Conservation (phyloP, 2,113 vertebrate genomes). For the Pachycephala philippinensis region DNA sequence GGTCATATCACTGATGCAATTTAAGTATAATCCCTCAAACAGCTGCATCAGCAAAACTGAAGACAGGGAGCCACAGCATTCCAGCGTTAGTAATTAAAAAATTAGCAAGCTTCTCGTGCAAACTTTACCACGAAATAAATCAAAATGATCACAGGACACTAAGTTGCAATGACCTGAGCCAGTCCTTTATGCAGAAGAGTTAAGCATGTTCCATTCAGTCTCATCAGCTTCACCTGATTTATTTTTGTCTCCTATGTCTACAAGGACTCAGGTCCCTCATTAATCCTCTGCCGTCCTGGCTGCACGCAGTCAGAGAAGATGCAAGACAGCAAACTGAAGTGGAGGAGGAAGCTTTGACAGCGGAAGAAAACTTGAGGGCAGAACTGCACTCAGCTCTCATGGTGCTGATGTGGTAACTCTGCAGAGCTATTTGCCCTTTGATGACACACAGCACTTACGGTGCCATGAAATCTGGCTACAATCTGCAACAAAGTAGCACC, state of each 20-base stretch:
- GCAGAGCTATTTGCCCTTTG: neutral
- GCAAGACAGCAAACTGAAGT: neutral
- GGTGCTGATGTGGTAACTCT: neutral
- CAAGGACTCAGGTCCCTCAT: neutral
- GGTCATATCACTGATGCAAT: neutral
- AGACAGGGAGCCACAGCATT: neutral
- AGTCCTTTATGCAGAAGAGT: neutral
- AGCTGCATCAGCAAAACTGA: neutral
- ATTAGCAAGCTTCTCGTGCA: neutral
- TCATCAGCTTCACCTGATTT: neutral
- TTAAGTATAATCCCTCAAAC: neutral
- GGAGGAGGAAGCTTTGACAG: neutral
- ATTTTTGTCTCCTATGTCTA: neutral
- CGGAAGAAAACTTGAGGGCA: neutral
- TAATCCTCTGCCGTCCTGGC: neutral
- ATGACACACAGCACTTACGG: neutral
- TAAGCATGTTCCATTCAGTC: neutral
- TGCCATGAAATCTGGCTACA: neutral
- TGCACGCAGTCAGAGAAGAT: neutral
- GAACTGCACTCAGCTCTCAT: rapidly evolving
- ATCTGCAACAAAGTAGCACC: neutral
- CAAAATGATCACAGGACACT: neutral
- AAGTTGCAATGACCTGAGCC: neutral
- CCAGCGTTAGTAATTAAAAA: neutral
- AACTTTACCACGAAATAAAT: neutral